phyloP scores from a whole-genome alignment of 2,797 vertebrate species.

The Chiloscyllium punctatum region DNA sequence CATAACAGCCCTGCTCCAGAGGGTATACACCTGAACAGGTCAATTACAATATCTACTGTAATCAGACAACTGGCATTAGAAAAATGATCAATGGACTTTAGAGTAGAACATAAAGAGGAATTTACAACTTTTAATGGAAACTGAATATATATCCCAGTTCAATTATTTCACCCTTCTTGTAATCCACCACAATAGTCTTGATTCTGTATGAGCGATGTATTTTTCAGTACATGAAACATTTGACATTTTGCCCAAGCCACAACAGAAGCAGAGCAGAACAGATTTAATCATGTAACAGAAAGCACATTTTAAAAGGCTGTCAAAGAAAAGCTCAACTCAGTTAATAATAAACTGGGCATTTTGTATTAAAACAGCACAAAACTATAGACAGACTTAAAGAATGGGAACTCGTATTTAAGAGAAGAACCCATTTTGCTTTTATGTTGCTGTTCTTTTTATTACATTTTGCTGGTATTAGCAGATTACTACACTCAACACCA shows the following conservation, averaged over 20 bases:
- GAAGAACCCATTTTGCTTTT: not conserved
- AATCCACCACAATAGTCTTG: not conserved
- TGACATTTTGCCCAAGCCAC: not conserved
- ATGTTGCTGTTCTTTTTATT: not conserved
- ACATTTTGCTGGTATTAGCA: not conserved
- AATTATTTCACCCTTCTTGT: not conserved
- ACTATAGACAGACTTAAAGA: not conserved
- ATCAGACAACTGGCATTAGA: not conserved
- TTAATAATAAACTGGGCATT: conserved; percentile 1
- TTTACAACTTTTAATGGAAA: not conserved
- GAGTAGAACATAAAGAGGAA: not conserved
- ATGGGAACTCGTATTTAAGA: not conserved
- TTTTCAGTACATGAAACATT: not conserved
- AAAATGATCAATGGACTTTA: not conserved
- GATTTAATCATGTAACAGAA: not conserved
- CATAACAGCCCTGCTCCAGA: too few relatives aligned
- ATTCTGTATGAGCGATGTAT: not conserved
- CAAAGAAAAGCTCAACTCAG: not conserved
- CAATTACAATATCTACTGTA: not conserved
- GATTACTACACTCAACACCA: not conserved
- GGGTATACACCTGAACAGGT: too few relatives aligned
- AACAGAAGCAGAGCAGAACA: not conserved
- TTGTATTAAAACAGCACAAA: too few relatives aligned
- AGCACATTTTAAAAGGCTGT: not conserved
- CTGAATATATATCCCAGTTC: not conserved